Evolutionary conservation across 2,113 vertebrate species (phyloP).

Genomic region (Mesitornis unicolor): DNA sequence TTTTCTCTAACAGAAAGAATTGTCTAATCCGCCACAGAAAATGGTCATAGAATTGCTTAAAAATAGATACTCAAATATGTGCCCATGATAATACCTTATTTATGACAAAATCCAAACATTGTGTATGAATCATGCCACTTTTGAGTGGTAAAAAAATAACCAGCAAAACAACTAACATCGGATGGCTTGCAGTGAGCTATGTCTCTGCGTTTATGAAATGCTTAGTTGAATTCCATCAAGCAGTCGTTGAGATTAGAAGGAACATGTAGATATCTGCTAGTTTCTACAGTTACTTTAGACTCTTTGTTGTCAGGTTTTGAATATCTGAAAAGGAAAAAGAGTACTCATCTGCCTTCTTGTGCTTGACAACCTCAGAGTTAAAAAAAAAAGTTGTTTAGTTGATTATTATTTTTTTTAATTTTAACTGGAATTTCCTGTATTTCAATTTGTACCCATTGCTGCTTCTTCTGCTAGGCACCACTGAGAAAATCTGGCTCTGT

Average conservation of each 20-base stretch:
- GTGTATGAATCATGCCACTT: background rate
- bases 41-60: background rate
- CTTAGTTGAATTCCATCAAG: background rate
- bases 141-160: background rate
- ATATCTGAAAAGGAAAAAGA: background rate
- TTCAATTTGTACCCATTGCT: background rate
- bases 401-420: background rate
- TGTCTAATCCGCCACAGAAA: background rate
- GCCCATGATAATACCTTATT: background rate
- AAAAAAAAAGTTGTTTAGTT: background rate
- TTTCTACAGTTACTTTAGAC: background rate
- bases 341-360: background rate
- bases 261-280: background rate
- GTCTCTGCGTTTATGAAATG: background rate
- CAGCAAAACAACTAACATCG: too few relatives aligned
- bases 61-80: background rate
- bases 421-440: background rate
- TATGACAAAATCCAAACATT: background rate
- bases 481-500: background rate
- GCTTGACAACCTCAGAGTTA: background rate
- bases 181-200: background rate
- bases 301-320: background rate
- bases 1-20: background rate
- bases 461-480: background rate
- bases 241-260: background rate